Conservation (phyloP, 92 coral and sea anemone species). For the Porites lobata region DNA sequence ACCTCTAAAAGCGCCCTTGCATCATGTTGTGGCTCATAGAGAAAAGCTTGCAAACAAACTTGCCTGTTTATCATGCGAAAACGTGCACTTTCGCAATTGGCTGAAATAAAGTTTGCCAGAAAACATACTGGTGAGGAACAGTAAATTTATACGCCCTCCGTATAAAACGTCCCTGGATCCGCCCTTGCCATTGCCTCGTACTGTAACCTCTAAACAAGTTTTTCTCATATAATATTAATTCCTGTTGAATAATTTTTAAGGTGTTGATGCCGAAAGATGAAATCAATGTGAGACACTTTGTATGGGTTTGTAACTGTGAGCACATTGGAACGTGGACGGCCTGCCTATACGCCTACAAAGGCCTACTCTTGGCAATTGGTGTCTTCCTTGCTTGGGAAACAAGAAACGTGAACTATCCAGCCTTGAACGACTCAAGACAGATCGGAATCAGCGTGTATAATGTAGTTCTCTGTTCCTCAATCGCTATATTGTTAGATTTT, state of each 20-base stretch:
- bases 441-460: conserved; percentile 83
- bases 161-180: too few species aligned
- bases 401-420: conserved; percentile 67
- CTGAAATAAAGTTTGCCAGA: too few species aligned
- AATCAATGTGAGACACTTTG: neutral
- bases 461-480: conserved; percentile 64
- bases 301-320: neutral
- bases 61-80: too few species aligned
- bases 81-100: too few species aligned
- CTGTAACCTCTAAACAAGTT: too few species aligned
- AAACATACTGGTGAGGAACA: too few species aligned
- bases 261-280: neutral
- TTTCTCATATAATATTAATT: neutral
- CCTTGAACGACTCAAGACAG: conserved; percentile 82
- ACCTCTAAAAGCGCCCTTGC: too few species aligned
- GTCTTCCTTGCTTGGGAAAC: conserved; percentile 92
- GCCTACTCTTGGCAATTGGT: conserved; percentile 67
- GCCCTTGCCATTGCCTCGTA: too few species aligned
- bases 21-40: too few species aligned
- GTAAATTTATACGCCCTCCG: too few species aligned
- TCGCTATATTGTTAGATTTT: conserved; percentile 46
- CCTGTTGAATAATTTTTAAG: neutral
- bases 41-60: too few species aligned
- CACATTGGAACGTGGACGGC: conserved; percentile 39
- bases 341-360: conserved; percentile 62